These are phyloP conservation scores for Rhabdornis inornatus DNA, from an alignment of 2,113 vertebrate species.

Conservation along the genomic window DNA sequence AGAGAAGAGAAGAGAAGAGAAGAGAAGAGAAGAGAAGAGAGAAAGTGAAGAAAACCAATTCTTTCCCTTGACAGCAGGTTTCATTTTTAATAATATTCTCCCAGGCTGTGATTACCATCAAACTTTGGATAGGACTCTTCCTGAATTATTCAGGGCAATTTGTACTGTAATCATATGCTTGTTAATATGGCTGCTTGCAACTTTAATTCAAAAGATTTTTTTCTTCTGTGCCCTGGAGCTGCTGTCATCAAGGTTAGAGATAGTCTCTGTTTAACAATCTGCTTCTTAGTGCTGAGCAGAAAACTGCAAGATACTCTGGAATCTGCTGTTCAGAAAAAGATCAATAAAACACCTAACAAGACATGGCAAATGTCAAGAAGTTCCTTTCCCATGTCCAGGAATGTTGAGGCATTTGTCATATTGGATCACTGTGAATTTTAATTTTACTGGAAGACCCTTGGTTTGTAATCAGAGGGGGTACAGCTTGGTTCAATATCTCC, in stretches of 20 bases:
- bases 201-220: conserved; percentile 35
- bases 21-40: too few species aligned
- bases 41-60: background rate
- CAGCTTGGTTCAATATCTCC: background rate
- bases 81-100: background rate
- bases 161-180: conserved; percentile 55
- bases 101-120: conserved; percentile 17
- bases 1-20: background rate
- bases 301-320: background rate
- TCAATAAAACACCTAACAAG: background rate
- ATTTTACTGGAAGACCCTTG: background rate
- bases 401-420: background rate
- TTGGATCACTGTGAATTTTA: background rate
- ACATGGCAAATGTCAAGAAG: background rate
- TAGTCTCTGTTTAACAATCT: background rate
- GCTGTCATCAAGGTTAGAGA: conserved; percentile 31
- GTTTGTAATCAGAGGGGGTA: background rate
- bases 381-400: background rate
- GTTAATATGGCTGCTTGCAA: background rate
- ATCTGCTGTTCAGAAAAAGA: background rate
- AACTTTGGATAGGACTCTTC: background rate
- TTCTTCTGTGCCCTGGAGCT: conserved; percentile 30
- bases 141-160: conserved; percentile 62
- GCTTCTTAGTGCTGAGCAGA: background rate
- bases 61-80: background rate